phyloP scores from a whole-genome alignment of 2,888 invertebrate species.

The Eumerus sabulonum region DNA sequence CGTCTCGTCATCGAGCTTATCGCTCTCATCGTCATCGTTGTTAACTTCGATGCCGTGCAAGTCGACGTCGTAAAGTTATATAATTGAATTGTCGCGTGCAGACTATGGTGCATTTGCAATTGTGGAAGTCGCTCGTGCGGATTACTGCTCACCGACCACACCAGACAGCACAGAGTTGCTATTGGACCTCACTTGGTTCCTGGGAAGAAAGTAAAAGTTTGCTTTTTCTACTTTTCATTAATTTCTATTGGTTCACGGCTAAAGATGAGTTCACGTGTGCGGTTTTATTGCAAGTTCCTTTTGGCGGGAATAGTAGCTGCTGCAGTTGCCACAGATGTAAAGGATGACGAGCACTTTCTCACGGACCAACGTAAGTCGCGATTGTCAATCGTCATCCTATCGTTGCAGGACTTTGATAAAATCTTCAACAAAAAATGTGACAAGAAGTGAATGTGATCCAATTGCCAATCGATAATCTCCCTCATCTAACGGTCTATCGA shows the following conservation, averaged over 20 bases:
- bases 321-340: constrained; percentile 1
- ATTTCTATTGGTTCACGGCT: constrained; percentile 29
- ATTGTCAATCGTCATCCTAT: neutral
- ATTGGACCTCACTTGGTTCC: constrained; percentile 31
- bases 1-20: constrained; percentile 27
- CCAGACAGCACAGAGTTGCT: constrained; percentile 10
- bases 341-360: constrained; percentile 45
- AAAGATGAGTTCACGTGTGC: constrained; percentile 49
- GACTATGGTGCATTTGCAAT: constrained; percentile 60
- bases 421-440: neutral
- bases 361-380: constrained; percentile 63
- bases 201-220: constrained; percentile 51
- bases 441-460: too few species aligned
- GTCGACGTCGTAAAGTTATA: constrained; percentile 59
- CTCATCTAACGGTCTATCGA: too few species aligned
- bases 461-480: too few species aligned
- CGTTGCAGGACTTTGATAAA: neutral
- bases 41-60: neutral
- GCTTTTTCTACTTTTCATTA: neutral
- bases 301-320: constrained; percentile 48
- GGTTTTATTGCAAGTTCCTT: constrained; percentile 54
- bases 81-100: constrained; percentile 68
- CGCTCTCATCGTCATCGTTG: neutral
- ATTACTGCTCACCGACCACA: constrained; percentile 35
- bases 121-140: constrained; percentile 67